Conservation (phyloP, 2,888 invertebrate species). For the Rhingia campestris region DNA sequence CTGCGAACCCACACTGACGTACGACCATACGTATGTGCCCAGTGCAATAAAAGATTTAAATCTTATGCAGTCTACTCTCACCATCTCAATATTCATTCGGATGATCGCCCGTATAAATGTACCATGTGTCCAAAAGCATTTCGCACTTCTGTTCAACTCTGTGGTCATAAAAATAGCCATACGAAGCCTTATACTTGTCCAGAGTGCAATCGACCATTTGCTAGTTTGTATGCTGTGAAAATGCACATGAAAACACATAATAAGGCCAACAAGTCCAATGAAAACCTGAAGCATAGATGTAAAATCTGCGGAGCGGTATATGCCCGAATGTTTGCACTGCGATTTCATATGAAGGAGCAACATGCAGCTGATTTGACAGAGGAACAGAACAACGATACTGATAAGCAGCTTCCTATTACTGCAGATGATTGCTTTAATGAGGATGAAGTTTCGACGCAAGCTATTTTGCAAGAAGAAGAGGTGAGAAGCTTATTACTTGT, state of each 20-base stretch:
- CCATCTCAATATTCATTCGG: conserved; percentile 89
- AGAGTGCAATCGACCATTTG: conserved; percentile 90
- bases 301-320: conserved; percentile 90
- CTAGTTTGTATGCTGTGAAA: conserved; percentile 90
- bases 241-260: conserved; percentile 90
- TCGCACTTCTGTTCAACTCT: conserved; percentile 90
- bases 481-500: conserved; percentile 63
- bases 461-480: conserved; percentile 79
- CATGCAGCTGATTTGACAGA: conserved; percentile 81
- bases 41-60: conserved; percentile 89
- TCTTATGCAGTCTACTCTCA: conserved; percentile 91
- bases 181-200: conserved; percentile 91
- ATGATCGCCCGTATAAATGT: conserved; percentile 90
- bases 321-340: conserved; percentile 89
- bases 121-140: conserved; percentile 90
- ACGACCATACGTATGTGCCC: conserved; percentile 89
- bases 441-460: conserved; percentile 77
- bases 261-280: conserved; percentile 84
- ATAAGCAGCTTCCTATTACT: conserved; percentile 6
- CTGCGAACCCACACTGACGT: conserved; percentile 91
- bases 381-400: conserved; percentile 36
- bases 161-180: conserved; percentile 91
- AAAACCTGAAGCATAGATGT: conserved; percentile 88
- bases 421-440: conserved; percentile 74
- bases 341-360: conserved; percentile 88